These are phyloP conservation scores for Eilema caniola DNA, from an alignment of 2,888 invertebrate genomes.

Conservation along the genomic window DNA sequence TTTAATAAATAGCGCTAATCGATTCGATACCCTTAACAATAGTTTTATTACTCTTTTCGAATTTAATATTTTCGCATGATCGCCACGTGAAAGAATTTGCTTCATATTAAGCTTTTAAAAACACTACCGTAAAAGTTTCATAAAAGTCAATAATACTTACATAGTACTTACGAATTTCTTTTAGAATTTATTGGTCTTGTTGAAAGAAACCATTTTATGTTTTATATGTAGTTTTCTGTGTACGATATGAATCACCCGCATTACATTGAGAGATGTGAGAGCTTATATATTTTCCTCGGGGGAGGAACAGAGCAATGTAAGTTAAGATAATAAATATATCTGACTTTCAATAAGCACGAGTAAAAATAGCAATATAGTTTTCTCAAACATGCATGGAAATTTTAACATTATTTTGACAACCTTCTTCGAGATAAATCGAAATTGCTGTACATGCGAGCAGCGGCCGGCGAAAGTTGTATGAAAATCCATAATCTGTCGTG, in stretches of 20 bases:
- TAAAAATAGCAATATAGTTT: neutral
- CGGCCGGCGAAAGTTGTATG: too few species aligned
- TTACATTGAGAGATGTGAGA: conserved; percentile 19
- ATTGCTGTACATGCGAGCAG: too few species aligned
- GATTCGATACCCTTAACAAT: neutral
- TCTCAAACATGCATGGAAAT: too few species aligned
- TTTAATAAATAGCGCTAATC: neutral
- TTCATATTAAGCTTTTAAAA: neutral
- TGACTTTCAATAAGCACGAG: conserved; percentile 11
- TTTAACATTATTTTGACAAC: too few species aligned
- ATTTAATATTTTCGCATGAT: too few species aligned
- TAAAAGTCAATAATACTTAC: conserved; percentile 29
- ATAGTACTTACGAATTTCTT: conserved; percentile 8
- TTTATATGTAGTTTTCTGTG: conserved; percentile 30
- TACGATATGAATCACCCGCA: conserved; percentile 30
- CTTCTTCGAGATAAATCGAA: too few species aligned
- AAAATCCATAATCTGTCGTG: too few species aligned
- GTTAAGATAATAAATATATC: conserved; percentile 13
- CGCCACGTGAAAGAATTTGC: too few species aligned
- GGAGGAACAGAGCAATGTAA: conserved; percentile 17
- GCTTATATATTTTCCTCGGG: conserved; percentile 14
- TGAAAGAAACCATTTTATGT: conserved; percentile 34
- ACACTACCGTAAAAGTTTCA: conserved; percentile 11
- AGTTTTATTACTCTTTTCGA: neutral
- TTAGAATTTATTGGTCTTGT: conserved; percentile 40